Evolutionary conservation across 2,888 invertebrate genomes (phyloP).

Genomic region (Andrena camellia): DNA sequence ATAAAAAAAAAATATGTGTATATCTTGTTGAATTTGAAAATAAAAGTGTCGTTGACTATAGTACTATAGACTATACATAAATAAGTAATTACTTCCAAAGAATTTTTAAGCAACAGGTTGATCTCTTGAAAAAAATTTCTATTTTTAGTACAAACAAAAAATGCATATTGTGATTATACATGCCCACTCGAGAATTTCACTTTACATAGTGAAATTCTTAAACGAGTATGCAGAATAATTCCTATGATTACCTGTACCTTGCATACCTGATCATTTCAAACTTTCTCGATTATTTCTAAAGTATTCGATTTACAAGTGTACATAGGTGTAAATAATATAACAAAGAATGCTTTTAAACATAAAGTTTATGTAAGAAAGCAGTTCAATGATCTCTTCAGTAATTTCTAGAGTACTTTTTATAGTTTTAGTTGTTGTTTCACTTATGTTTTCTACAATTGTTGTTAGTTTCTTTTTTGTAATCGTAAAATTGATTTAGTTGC

Average conservation of each 20-base stretch:
- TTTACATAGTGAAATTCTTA: conserved; percentile 15
- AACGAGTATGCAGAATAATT: conserved; percentile 15
- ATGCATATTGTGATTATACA: conserved; percentile 12
- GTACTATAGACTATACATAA: conserved; percentile 12
- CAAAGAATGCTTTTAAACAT: conserved; percentile 44
- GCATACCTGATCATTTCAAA: conserved; percentile 20
- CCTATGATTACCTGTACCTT: conserved; percentile 7
- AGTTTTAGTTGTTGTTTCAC: conserved; percentile 13
- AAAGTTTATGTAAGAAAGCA: conserved; percentile 44
- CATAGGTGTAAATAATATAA: conserved; percentile 48
- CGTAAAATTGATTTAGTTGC: conserved; percentile 39
- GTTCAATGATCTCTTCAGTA: conserved; percentile 42
- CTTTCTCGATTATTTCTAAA: conserved; percentile 1
- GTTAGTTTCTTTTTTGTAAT: conserved; percentile 24
- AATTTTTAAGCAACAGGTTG: conserved; percentile 19
- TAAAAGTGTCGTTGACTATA: conserved; percentile 13
- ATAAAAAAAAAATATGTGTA: not conserved
- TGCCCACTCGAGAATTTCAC: conserved; percentile 2
- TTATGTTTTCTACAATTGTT: conserved; percentile 15
- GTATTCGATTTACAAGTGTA: conserved; percentile 25
- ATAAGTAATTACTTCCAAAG: conserved; percentile 30
- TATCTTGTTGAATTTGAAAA: conserved; percentile 25
- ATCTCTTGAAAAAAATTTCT: conserved; percentile 19
- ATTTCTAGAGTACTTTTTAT: conserved; percentile 29
- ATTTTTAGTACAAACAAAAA: conserved; percentile 36